Evolutionary conservation across 2,888 invertebrate species (phyloP), one percentile per base, ranked within the genome.

Genomic region (Mystacides longicornis): DNA sequence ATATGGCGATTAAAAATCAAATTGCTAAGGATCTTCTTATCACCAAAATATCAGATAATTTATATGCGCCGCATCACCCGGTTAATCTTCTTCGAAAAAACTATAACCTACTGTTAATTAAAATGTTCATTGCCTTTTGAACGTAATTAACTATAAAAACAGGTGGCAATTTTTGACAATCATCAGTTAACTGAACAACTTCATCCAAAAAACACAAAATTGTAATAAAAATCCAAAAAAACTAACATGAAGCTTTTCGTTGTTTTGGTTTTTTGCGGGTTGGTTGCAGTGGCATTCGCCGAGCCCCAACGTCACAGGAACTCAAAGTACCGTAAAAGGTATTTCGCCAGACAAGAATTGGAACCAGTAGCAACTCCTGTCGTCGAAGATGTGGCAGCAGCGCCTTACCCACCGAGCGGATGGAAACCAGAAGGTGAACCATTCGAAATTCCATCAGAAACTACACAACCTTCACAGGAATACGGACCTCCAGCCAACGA

Each of bases 401-500:
- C 49, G 5, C 58, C 60, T 1, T 60, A 60, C 27, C 73, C 74
- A 0, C 67, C 76, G 0, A 71, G 76, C 1, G 77, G 75, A 16
- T 76, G 74, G 75, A 73, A 71, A 31, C 77, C 77, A 1, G 65
- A 66, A 14, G 73, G 72, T 1, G 66, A 70, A 60, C 65, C 69
- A 0, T 75, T 77, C 57, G 68, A 68, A 1, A 62, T 77, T 1
- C 76, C 77, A 0, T 72, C 70, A 33, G n/a, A 23, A 48, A 23
- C 48, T 22, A 16, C 9, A 14, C 48, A 48, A 23, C 48, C 48
- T 23, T n/a, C 43, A 23, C 45, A 43, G 19, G 45, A 23, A 45
- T 58, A 67, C 55, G 67, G 65, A 19, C 60, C 66, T 21, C 64
- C 66, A 20, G 51, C 59, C 14, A 51, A 56, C 4, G 59, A 60